Percentiles rank a stretch among this genome's conserved stretches.
Evolutionary conservation across 30 jellyfish, hydroid and myxozoan species (phyloP).

Genomic region (Cassiopea xamachana): DNA sequence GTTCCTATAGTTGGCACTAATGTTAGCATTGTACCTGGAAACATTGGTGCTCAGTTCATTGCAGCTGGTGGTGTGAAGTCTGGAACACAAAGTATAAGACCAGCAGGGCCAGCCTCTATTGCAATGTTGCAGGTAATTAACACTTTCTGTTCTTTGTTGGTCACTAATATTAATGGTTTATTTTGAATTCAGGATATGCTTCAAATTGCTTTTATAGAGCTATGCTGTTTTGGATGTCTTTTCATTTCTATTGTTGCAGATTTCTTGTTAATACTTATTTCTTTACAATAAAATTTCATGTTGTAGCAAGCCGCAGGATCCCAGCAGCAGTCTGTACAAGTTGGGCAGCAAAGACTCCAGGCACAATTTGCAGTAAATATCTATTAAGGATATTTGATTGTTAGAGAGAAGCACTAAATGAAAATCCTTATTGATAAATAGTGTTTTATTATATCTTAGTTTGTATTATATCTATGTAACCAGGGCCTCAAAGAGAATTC

Average conservation of each 20-base stretch:
- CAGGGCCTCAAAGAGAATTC: too few relatives aligned
- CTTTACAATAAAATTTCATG: too few relatives aligned
- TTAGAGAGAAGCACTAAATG: too few relatives aligned
- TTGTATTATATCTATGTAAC: too few relatives aligned
- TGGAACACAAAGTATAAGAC: slow-evolving; percentile 85
- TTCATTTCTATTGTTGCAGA: neutral
- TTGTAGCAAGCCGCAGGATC: slow-evolving; percentile 66
- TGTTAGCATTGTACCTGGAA: slow-evolving; percentile 95
- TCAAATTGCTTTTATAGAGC: neutral
- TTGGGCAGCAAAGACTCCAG: slow-evolving; percentile 82
- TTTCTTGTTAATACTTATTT: too few relatives aligned
- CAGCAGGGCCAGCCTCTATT: slow-evolving; percentile 92
- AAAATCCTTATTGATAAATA: too few relatives aligned
- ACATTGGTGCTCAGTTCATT: slow-evolving; percentile 87
- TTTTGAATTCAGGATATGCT: neutral
- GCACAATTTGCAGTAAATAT: slow-evolving; percentile 80
- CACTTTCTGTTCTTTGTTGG: neutral
- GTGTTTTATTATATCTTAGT: too few relatives aligned
- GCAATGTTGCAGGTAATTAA: slow-evolving; percentile 92
- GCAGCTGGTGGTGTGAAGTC: slow-evolving; percentile 79
- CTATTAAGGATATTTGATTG: neutral
- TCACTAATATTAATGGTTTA: neutral
- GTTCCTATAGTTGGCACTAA: slow-evolving; percentile 97
- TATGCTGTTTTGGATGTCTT: neutral
- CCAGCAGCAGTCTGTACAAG: slow-evolving; percentile 74